Evolutionary conservation across 2,113 vertebrate species (phyloP), one percentile per base, ranked within the genome.

Genomic region (Chrysemys picta): DNA sequence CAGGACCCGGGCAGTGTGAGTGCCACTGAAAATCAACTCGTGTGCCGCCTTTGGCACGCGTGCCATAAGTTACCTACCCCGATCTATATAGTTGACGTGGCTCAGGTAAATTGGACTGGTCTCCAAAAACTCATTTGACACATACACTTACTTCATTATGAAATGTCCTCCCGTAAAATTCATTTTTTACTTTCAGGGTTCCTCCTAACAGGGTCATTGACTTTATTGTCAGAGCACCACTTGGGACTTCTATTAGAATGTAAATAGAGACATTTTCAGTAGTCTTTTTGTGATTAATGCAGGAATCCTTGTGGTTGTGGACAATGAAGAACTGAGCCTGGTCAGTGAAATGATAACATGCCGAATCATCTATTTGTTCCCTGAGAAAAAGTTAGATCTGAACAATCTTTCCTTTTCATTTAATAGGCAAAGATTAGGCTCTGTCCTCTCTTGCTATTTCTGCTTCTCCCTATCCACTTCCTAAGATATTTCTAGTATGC

Each of bases 401-500:
- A 87, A 82, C 84, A 83, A 93, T 95, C 95, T 93, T 93, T 87
- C 84, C 85, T 45, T 0, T 95, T 79, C 78, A 10, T 79, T 93
- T 8, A 0, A n/a, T 78, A 9, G 82, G 80, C 93, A 90, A 78
- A 62, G 96, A 96, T 97, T 89, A 96, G 90, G 93, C 91, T 94
- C 86, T 42, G 7, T 91, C 84, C 47, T 75, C 91, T 80, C 94
- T 93, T 94, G 94, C 94, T 93, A 57, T 96, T 96, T 91, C 97
- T 95, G 93, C 81, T 95, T 94, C 94, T 93, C 89, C 84, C 82
- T 80, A 49, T 95, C 17, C 3, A 1, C 5, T 92, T 27, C 25
- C 83, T 10, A 56, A 89, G 94, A 94, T 97, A 98, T 97, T 96
- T 95, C 96, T 96, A 85, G 90, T 95, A 97, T 96, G 96, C 93